Evolutionary conservation across 2,888 invertebrate genomes (phyloP).

Genomic region (Acronicta leporina): DNA sequence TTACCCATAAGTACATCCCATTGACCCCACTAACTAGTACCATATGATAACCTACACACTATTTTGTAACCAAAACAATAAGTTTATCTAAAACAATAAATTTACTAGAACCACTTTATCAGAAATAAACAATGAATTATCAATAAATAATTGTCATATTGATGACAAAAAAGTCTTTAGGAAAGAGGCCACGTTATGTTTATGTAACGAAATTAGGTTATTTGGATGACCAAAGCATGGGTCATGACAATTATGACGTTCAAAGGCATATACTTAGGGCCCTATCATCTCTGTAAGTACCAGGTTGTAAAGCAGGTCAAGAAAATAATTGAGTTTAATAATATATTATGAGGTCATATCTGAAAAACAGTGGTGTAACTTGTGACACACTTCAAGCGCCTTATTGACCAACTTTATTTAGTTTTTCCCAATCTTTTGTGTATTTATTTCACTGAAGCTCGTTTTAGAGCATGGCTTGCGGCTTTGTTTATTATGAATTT

Average conservation of each 20-base stretch:
- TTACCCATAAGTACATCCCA: neutral
- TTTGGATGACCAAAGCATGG: constrained; percentile 18
- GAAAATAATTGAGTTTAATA: constrained; percentile 25
- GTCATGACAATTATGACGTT: constrained; percentile 35
- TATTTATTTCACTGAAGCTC: no score
- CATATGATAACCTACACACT: constrained; percentile 36
- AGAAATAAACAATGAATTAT: constrained; percentile 34
- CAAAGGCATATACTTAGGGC: constrained; percentile 23
- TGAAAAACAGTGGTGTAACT: neutral
- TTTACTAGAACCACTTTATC: constrained; percentile 39
- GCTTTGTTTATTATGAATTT: no score
- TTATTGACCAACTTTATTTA: no score
- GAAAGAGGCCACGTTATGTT: constrained; percentile 40
- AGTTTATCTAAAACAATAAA: constrained; percentile 53
- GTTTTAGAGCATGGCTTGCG: no score
- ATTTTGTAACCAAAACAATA: constrained; percentile 43
- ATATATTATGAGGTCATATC: neutral
- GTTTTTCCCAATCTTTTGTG: no score
- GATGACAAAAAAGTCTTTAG: constrained; percentile 43
- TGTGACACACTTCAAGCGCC: no score
- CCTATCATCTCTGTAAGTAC: constrained; percentile 22
- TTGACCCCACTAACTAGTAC: constrained; percentile 11
- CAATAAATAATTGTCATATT: constrained; percentile 1
- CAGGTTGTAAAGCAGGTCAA: constrained; percentile 42
- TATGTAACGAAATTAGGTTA: constrained; percentile 45